Evolutionary conservation across 1,140 invertebrate species (phyloP), one percentile per base, ranked within the genome.

Genomic region (Drosophila rhopaloa): DNA sequence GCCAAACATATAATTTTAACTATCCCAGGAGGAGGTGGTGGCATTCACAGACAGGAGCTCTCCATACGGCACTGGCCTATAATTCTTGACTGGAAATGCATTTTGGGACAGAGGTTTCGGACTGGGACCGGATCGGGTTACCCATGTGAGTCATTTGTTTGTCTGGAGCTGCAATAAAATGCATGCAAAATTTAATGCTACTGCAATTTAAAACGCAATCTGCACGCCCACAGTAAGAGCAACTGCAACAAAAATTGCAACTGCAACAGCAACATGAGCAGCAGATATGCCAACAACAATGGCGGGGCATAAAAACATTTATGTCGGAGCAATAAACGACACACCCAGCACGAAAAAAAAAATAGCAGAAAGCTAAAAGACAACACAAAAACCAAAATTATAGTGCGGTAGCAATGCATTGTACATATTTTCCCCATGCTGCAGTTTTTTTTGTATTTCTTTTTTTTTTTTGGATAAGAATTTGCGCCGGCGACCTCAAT

Each of bases 281-380:
- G 40, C 70, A 59, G 47, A 56, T 51, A 51, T 19, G 32, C 11
- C 61, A 47, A 59, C 61, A 65, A 56, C 70, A 56, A 54, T 60
- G 53, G 41, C 32, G 9, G 54, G 72, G 48, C 63, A 77, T 77
- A 61, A 77, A 77, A 77, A 77, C 74, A 77, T 77, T 77, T 77
- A 77, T 77, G 75, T 68, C 74, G 74, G 75, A 57, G 63, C 74
- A 77, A 77, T 77, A 77, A 77, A 77, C 63, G 75, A 77, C 75
- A 77, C 75, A 77, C 75, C 75, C 75, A 70, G 35, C 27, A 16
- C 13, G 32, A 68, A 76, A 58, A 24, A 24, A 19, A 24, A 48
- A 48, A 40, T 38, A 46, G 11, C 35, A 55, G 37, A 56, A 55
- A 55, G 14, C 47, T 48, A 76, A 57, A 38, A 76, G 40, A 76